phyloP scores from a whole-genome alignment of 53 echinoderm and acorn worm genomes.

The Temnopleurus reevesii region DNA sequence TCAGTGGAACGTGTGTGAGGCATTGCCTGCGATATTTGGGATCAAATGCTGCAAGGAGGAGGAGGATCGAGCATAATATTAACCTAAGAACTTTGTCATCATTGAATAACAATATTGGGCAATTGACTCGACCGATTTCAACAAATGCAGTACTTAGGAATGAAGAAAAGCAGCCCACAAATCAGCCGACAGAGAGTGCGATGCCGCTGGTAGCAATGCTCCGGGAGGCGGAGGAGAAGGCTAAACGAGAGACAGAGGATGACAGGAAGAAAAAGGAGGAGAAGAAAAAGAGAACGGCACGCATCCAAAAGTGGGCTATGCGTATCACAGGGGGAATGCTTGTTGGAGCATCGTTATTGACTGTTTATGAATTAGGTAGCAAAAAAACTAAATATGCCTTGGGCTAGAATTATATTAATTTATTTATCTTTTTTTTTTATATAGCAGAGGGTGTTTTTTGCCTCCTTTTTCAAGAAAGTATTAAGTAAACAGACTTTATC shows the following conservation, averaged over 20 bases:
- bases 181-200: slow-evolving; percentile 41
- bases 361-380: slow-evolving; percentile 87
- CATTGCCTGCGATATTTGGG: slow-evolving; percentile 64
- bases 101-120: background rate
- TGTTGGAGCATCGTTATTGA: slow-evolving; percentile 66
- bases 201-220: slow-evolving; percentile 78
- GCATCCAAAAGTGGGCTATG: slow-evolving; percentile 84
- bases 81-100: background rate
- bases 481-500: no score
- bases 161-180: slow-evolving; percentile 57
- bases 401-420: no score
- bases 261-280: slow-evolving; percentile 76
- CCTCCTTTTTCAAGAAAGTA: no score
- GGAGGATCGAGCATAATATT: slow-evolving; percentile 9
- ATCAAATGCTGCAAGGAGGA: slow-evolving; percentile 57
- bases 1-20: slow-evolving; percentile 82
- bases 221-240: slow-evolving; percentile 82
- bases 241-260: slow-evolving; percentile 68
- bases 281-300: slow-evolving; percentile 74
- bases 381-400: no score
- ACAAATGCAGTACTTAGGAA: slow-evolving; percentile 23
- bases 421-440: no score
- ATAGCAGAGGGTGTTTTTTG: no score
- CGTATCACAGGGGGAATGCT: slow-evolving; percentile 79
- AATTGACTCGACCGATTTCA: slow-evolving; percentile 49